Percentiles rank a stretch among this genome's conserved stretches.
Evolutionary conservation across 2,888 invertebrate genomes (phyloP).

Genomic region (Onthophagus sagittarius): DNA sequence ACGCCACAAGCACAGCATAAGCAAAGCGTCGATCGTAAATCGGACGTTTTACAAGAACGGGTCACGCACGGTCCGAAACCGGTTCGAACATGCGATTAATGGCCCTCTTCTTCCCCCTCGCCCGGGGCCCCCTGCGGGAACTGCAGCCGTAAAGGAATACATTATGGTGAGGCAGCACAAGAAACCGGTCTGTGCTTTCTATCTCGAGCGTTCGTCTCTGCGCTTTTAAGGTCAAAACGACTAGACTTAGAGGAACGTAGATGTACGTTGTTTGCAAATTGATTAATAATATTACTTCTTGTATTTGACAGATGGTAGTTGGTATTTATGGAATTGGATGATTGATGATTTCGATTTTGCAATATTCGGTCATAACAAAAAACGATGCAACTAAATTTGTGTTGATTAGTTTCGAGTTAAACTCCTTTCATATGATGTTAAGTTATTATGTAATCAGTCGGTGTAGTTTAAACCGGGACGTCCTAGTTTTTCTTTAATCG

Average conservation of each 20-base stretch:
- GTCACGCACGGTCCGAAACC: constrained; percentile 8
- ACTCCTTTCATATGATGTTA: neutral
- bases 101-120: neutral
- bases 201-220: constrained; percentile 14
- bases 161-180: constrained; percentile 43
- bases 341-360: too few relatives aligned
- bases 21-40: neutral
- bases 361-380: too few relatives aligned
- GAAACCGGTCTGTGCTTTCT: constrained; percentile 31
- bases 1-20: neutral
- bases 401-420: too few relatives aligned
- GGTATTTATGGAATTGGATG: too few relatives aligned
- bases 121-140: neutral
- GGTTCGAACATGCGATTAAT: neutral
- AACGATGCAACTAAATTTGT: too few relatives aligned
- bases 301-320: too few relatives aligned
- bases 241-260: neutral
- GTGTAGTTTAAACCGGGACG: neutral
- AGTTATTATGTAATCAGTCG: neutral
- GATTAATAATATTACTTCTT: too few relatives aligned
- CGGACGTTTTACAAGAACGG: neutral
- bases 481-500: neutral
- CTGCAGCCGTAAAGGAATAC: constrained; percentile 22
- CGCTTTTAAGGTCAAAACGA: neutral
- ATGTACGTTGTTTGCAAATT: too few relatives aligned